Conservation (phyloP, 2,797 vertebrate species). For the Myotis daubentonii region DNA sequence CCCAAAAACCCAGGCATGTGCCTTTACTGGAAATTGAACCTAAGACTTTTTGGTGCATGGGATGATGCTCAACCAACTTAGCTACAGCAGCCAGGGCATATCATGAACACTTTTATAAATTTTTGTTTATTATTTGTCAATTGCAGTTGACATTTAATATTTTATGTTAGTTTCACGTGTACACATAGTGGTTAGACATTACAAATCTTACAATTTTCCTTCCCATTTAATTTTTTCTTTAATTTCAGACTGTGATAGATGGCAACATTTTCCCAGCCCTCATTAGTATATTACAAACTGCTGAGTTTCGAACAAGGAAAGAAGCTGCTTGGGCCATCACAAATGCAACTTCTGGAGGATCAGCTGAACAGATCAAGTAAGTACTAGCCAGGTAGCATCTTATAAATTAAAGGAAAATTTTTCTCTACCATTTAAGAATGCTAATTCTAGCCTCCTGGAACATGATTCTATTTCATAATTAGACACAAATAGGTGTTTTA, state of each 20-base stretch:
- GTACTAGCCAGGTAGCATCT: conserved; percentile 14
- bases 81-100: not conserved
- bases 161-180: not conserved
- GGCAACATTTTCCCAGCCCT: conserved; percentile 90
- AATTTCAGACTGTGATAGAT: conserved; percentile 89
- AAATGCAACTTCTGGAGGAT: conserved; percentile 92
- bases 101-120: not conserved
- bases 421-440: not conserved
- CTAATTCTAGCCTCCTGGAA: not conserved
- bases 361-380: conserved; percentile 96
- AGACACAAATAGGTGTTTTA: conserved; percentile 15
- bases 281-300: conserved; percentile 89
- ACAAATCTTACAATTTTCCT: conserved; percentile 7
- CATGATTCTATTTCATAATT: conserved; percentile 41
- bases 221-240: conserved; percentile 45
- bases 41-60: not conserved
- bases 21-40: not conserved
- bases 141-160: not conserved
- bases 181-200: not conserved
- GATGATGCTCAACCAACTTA: not conserved
- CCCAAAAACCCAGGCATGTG: not conserved
- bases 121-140: not conserved
- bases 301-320: conserved; percentile 90
- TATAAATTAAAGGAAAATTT: conserved; percentile 40
- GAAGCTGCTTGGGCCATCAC: conserved; percentile 92